A percentile compares a stretch with the other conserved stretches of the same genome.
Evolutionary conservation across 2,888 invertebrate genomes (phyloP).

Genomic region (Fragum sueziense): DNA sequence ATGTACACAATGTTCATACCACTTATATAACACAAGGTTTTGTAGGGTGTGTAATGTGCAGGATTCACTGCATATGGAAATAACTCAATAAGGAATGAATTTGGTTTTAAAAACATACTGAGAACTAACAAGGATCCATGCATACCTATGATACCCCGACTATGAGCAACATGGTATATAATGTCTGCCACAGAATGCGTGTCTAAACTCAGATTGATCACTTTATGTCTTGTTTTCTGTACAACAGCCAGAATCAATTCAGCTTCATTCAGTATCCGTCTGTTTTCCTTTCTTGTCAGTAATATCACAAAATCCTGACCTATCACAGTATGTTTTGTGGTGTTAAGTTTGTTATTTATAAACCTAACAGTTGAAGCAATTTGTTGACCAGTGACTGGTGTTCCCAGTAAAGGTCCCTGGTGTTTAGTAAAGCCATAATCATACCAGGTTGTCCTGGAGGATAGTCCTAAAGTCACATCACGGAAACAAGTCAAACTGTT

Average conservation of each 20-base stretch:
- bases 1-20: constrained; percentile 80
- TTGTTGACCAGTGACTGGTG: constrained; percentile 62
- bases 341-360: constrained; percentile 55
- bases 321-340: neutral
- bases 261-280: constrained; percentile 83
- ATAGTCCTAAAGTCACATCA: constrained; percentile 81
- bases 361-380: constrained; percentile 57
- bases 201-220: constrained; percentile 74
- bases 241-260: constrained; percentile 79
- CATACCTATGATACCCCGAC: constrained; percentile 81
- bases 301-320: constrained; percentile 71
- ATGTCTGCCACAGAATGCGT: constrained; percentile 74
- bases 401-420: constrained; percentile 80
- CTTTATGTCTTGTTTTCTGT: constrained; percentile 68
- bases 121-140: constrained; percentile 83
- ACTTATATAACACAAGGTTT: constrained; percentile 79
- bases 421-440: constrained; percentile 83
- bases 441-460: constrained; percentile 82
- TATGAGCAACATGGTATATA: constrained; percentile 67
- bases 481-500: constrained; percentile 80
- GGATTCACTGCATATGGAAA: constrained; percentile 84
- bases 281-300: constrained; percentile 80
- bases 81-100: constrained; percentile 82
- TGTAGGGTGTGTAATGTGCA: constrained; percentile 82
- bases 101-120: constrained; percentile 81